phyloP scores from a whole-genome alignment of 2,888 invertebrate genomes.

The Fragum fragum region DNA sequence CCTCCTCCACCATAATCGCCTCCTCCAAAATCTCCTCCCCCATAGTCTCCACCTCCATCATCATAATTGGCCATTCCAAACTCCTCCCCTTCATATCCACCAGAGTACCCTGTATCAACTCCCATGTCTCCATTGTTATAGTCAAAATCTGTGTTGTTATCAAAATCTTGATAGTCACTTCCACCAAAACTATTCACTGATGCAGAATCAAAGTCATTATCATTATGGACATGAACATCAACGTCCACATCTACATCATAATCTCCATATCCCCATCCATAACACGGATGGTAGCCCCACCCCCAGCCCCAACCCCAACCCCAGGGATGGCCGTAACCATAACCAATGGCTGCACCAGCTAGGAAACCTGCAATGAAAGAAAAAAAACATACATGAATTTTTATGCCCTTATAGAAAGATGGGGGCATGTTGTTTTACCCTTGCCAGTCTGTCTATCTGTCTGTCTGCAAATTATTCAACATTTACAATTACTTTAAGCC shows the following conservation, averaged over 20 bases:
- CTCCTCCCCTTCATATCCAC: constrained; percentile 41
- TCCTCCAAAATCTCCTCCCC: constrained; percentile 42
- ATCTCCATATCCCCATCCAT: constrained; percentile 64
- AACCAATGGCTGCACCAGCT: constrained; percentile 52
- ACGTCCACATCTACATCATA: constrained; percentile 60
- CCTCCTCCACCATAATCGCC: constrained; percentile 53
- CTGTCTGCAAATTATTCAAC: too few species aligned
- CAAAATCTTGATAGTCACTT: constrained; percentile 58
- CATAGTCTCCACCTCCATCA: constrained; percentile 46
- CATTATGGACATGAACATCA: constrained; percentile 45
- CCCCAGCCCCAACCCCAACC: constrained; percentile 66
- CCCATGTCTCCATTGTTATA: constrained; percentile 51
- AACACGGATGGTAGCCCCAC: constrained; percentile 58
- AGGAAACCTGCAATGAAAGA: constrained; percentile 55
- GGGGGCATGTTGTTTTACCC: too few species aligned
- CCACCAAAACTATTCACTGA: constrained; percentile 60
- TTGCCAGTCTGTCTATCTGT: too few species aligned
- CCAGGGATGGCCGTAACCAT: constrained; percentile 59
- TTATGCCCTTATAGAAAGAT: too few species aligned
- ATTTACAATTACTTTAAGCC: too few species aligned
- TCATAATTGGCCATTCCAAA: constrained; percentile 47
- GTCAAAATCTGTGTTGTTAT: constrained; percentile 39
- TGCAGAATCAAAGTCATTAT: constrained; percentile 52
- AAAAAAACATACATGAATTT: constrained; percentile 11
- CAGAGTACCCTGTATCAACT: constrained; percentile 31